phyloP scores from a whole-genome alignment of 1,140 invertebrate genomes.

The Planococcus citri region DNA sequence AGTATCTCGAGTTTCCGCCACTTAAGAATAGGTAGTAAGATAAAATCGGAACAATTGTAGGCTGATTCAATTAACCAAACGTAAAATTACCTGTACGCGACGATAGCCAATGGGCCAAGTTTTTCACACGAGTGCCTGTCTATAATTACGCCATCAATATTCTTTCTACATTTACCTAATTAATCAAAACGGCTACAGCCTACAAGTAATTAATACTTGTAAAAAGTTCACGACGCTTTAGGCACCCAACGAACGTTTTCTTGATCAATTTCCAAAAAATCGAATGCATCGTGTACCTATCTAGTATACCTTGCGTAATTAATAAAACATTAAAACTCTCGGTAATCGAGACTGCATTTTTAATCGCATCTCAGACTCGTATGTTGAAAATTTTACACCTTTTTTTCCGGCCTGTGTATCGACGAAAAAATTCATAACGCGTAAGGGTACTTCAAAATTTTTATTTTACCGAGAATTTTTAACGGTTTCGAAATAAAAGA shows the following conservation, averaged over 20 bases:
- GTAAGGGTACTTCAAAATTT: slow-evolving; percentile 3
- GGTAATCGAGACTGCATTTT: background rate
- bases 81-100: background rate
- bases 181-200: background rate
- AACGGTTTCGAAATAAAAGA: slow-evolving; percentile 2
- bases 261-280: background rate
- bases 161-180: background rate
- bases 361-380: background rate
- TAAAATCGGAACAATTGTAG: background rate
- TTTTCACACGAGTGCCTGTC: background rate
- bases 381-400: background rate
- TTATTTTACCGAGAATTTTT: slow-evolving; percentile 8
- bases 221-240: no score
- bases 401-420: background rate
- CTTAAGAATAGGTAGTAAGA: background rate
- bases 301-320: no score
- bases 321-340: background rate
- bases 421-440: slow-evolving; percentile 1
- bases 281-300: background rate
- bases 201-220: background rate
- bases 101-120: background rate
- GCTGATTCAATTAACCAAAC: background rate
- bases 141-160: slow-evolving; percentile 1
- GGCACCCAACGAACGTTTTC: background rate
- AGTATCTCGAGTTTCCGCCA: background rate